Evolutionary conservation across 2,113 vertebrate genomes (phyloP), one percentile per base, ranked within the genome.

Genomic region (Carollia perspicillata): DNA sequence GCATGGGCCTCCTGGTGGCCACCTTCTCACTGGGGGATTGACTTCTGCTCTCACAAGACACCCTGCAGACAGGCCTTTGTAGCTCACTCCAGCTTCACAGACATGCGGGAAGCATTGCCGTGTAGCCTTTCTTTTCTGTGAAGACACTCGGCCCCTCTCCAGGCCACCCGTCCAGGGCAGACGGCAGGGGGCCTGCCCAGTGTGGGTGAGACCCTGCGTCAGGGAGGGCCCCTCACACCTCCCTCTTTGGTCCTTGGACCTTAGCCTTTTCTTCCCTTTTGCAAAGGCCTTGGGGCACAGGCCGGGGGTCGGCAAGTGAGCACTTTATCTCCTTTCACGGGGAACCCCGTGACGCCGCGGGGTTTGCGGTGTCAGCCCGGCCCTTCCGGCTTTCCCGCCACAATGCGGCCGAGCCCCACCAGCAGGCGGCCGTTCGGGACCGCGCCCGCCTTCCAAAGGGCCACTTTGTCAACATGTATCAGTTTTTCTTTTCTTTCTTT

Each of bases 291-390:
- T 42, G 77, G 63, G 95, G 83, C 83, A 22, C 94, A 35, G 58
- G 93, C 69, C 3, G 3, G 89, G 72, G 86, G 51, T 88, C 74
- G 1, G 75, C 49, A n/a, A 77, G 88, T 9, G 88, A 96, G 97
- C 97, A 97, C 97, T 97, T 97, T 97, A 97, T 58, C 33, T 60
- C 94, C 95, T 89, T 85, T 28, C 10, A 37, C 18, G 84, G 83
- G 95, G 55, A 79, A 17, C 69, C 71, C 91, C 2, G 8, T 30
- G 78, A 58, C 0, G 23, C 84, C 53, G 7, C 6, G 35, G 80
- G 80, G 23, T 40, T 3, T 14, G 1, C 11, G 90, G 84, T 2
- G 20, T 35, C 78, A 18, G 4, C 87, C 92, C 85, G 23, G 68
- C 68, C 94, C 93, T 66, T 6, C 10, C 3, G 58, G 80, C 69